Base-by-base conservation (phyloP, 2,113 vertebrate genomes). In the Psilopsiagon aurifrons region DNA sequence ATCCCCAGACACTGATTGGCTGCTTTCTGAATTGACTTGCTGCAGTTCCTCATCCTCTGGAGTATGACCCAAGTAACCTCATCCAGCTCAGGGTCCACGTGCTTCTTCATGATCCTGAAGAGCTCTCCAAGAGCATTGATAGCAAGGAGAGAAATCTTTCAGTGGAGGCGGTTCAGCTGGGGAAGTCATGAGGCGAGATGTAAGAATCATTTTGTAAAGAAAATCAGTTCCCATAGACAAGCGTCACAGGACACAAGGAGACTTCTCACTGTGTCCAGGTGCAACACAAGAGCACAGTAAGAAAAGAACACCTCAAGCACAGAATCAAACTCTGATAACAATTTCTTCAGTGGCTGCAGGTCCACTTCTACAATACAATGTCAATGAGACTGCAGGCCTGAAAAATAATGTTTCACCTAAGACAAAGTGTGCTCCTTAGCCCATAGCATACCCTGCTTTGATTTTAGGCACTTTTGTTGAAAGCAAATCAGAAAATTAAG, bases 121-220 rank as follows among this genome's bases (percentile, higher is more conserved):
- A 98, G 97, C 19, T 92, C 93, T 11, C 93, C 95, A 46, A 98
- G 87, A 22, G 93, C 96, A 59, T 20, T 7, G 27, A 98, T 97
- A 28, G 98, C 98, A 80, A 92, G 80, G 31, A 83, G 69, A 41
- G 95, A 97, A 57, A 98, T 97, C 84, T 97, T 98, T 2, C 96
- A 98, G 18, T 97, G 97, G 57, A 98, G 96, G 66, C 97, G 98
- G 87, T 88, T 96, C 81, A 98, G 98, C 98, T 98, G 76, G 54
- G 33, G 55, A 55, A 24, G 33, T 49, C 59, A 78, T 5, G 39
- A 81, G 7, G 5, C 10, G 33, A 81, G 28, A 43, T 2, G 1
- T 27, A 43, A 60, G 31, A 51, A 62, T 51, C 35, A 28, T 7
- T 13, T 39, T 35, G 25, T 54, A 35, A 59, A 77, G 69, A 62